Evolutionary conservation across 2,888 invertebrate species (phyloP), one percentile per base, ranked within the genome.

Genomic region (Blastobasis lacticolella): DNA sequence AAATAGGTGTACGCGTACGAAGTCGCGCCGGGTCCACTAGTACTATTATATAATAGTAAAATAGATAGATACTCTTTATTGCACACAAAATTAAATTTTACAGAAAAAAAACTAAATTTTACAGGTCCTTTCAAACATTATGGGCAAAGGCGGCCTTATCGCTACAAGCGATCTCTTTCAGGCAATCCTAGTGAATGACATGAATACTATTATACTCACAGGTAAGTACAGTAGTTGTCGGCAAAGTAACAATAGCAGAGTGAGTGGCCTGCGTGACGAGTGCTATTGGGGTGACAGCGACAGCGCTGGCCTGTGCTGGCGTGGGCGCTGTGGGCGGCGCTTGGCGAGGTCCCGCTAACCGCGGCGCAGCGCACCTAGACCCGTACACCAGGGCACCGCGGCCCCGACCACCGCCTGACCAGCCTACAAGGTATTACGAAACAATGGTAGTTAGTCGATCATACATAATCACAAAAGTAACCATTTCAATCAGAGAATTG

Each of bases 351-450:
- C 5, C 60, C 50, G 4, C 4, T 60, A 58, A 23, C 60, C 66
- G 56, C 51, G 67, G 49, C 57, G 57, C 1, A 51, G 50, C 10
- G 4, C 58, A 59, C 4, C 83, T 68, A 9, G 81, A 71, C 0
- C 79, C 80, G 56, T 86, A 86, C 54, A 84, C 83, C 1, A 85
- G 62, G 2, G 84, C 77, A 40, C 78, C 78, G 23, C 83, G 76
- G 0, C 69, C 72, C 4, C 83, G 71, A 2, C 59, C 56, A 1
- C 61, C 62, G 42, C 64, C 64, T 4, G 75, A 70, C 82, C 84
- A 83, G 0, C 66, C 69, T 38, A 45, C 6, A 38, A 7, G 23
- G 3, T 6, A 38, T 46, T 37, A 8, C 4, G 23, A 23, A 23
- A 23, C 23, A 23, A 23, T 23, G 3, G 23, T 23, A 23, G 23